phyloP scores from a whole-genome alignment of 2,888 invertebrate species.

The Rhagophthalmus giganteus region DNA sequence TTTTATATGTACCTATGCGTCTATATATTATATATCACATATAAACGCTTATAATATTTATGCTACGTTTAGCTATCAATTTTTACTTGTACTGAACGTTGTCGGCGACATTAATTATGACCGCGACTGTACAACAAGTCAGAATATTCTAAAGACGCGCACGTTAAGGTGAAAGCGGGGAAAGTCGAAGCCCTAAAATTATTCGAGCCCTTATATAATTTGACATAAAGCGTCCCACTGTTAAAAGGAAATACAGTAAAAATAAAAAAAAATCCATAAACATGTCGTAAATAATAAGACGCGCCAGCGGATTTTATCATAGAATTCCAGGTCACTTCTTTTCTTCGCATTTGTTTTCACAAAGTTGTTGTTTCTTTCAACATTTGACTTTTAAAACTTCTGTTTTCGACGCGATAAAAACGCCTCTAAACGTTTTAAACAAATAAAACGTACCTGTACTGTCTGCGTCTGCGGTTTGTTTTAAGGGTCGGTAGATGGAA shows the following conservation, averaged over 20 bases:
- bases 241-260: constrained; percentile 8
- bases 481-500: neutral
- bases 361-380: constrained; percentile 26
- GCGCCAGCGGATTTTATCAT: constrained; percentile 28
- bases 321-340: constrained; percentile 29
- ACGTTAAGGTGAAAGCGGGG: no score
- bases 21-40: no score
- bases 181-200: no score
- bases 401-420: constrained; percentile 24
- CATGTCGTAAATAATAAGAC: constrained; percentile 30
- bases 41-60: no score
- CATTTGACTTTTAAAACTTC: constrained; percentile 30
- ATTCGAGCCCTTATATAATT: neutral
- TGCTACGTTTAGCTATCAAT: no score
- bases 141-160: no score
- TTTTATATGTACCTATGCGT: no score
- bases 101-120: no score
- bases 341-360: constrained; percentile 23
- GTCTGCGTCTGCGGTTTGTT: neutral
- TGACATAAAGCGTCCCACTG: neutral
- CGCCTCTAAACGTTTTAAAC: constrained; percentile 5
- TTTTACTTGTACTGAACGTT: no score
- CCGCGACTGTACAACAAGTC: no score
- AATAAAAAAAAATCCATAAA: constrained; percentile 28
- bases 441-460: no score